These are phyloP conservation scores for Toxotes jaculatrix DNA, from an alignment of 2,113 vertebrate species.

Conservation along the genomic window DNA sequence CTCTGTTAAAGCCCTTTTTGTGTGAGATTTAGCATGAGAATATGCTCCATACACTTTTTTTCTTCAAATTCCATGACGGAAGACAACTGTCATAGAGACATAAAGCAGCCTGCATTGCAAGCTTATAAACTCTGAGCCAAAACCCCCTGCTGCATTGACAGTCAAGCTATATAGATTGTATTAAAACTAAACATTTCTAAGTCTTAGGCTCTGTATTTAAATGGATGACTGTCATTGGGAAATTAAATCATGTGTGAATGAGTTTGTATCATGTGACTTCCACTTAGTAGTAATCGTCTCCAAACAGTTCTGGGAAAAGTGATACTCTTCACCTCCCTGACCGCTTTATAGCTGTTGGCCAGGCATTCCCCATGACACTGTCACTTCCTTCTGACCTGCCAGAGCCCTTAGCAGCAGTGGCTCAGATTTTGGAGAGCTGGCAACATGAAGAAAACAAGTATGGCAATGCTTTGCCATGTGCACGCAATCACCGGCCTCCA, in stretches of 20 bases:
- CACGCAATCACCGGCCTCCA: slow-evolving; percentile 60
- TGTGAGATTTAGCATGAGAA: slow-evolving; percentile 32
- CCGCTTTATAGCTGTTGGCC: slow-evolving; percentile 52
- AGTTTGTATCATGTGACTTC: slow-evolving; percentile 19
- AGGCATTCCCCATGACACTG: slow-evolving; percentile 56
- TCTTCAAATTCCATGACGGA: slow-evolving; percentile 29
- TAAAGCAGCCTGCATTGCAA: neutral
- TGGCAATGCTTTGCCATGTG: slow-evolving; percentile 55
- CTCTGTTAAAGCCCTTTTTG: slow-evolving; percentile 38
- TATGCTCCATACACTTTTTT: slow-evolving; percentile 26
- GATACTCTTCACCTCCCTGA: slow-evolving; percentile 54
- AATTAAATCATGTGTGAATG: slow-evolving; percentile 39
- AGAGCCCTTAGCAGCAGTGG: slow-evolving; percentile 48
- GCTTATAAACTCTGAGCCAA: slow-evolving; percentile 4
- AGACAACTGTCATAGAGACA: slow-evolving; percentile 9
- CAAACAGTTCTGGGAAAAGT: slow-evolving; percentile 50
- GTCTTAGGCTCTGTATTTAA: slow-evolving; percentile 12
- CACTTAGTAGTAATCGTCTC: slow-evolving; percentile 40
- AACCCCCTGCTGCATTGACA: neutral
- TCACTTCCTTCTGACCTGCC: slow-evolving; percentile 72
- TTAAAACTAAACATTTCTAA: slow-evolving; percentile 7
- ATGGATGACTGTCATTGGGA: neutral
- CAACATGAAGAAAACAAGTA: slow-evolving; percentile 40
- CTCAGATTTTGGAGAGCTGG: slow-evolving; percentile 53
- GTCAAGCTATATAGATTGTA: neutral